phyloP scores from a whole-genome alignment of 2,797 vertebrate species.

The Coccyzus lansbergi region DNA sequence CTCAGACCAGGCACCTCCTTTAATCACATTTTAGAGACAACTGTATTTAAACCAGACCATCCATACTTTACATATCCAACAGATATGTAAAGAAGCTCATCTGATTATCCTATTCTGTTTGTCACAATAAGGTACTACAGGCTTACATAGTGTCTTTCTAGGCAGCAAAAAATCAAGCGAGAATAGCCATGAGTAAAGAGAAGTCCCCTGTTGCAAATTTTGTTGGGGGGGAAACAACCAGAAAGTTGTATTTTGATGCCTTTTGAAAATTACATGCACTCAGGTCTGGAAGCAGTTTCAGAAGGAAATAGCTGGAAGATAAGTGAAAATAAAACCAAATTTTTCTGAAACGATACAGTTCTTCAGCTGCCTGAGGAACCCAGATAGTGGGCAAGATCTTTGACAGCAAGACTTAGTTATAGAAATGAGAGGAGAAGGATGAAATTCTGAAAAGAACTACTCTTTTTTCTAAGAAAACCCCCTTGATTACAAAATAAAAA shows the following conservation, averaged over 20 bases:
- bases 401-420: neutral
- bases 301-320: neutral
- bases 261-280: neutral
- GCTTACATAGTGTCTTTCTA: neutral
- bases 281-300: neutral
- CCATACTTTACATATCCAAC: neutral
- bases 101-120: neutral
- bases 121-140: neutral
- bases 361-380: neutral
- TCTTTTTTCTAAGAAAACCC: too few species aligned
- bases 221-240: neutral
- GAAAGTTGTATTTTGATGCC: neutral
- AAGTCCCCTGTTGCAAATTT: neutral
- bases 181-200: neutral
- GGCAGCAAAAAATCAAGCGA: neutral
- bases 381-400: neutral
- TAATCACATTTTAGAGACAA: slow-evolving; percentile 28
- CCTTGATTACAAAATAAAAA: neutral
- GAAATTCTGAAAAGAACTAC: neutral
- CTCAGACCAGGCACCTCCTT: slow-evolving; percentile 9
- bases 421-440: neutral
- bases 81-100: slow-evolving; percentile 4
- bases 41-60: slow-evolving; percentile 10
- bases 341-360: neutral
- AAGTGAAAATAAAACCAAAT: neutral